Base-by-base conservation (phyloP, 2,113 vertebrate species). In the Brevimyrus niger region DNA sequence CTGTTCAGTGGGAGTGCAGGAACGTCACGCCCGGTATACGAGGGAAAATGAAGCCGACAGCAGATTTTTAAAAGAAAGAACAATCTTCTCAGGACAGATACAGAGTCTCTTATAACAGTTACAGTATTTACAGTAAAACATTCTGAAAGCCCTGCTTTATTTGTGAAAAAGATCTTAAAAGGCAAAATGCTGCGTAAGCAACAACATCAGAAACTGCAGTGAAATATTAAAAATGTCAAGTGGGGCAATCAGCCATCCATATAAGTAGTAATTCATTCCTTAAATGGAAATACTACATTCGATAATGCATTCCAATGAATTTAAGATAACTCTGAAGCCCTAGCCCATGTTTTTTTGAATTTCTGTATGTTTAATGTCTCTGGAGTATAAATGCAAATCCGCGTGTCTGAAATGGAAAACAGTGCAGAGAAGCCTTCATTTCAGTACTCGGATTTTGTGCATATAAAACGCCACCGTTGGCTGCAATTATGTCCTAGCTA, bases 1-100 rank as follows among this genome's bases (percentile, higher is more conserved):
- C 95, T 94, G 92, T 95, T 94, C 93, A 85, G 94, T 91, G 31
- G 94, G 90, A 93, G 92, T 91, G 92, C 84, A 10, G 88, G 89
- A 91, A 92, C 92, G 94, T 95, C 92, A 93, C 90, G 91, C 91
- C 90, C 27, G 88, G 87, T 50, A 85, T 84, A 80, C 15, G 10
- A 31, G 27, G 61, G 4, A 80, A 80, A 80, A 80, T 80, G 35
- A 80, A 42, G 35, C 73, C 17, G 31, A 80, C 73, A 80, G 35
- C 11, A 17, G 73, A 88, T 87, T 90, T 85, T 88, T 8, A 55
- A 35, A 88, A 31, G 13, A 5, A 88, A 69, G 73, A 80, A 35
- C 35, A 38, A 80, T 42, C 13, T 17, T 80, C 61, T 69, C 3
- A 69, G 61, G 61, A 65, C 69, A 80, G 31, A 42, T 19, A 80